Conservation (phyloP, 2,113 vertebrate genomes). For the Petaurus breviceps region DNA sequence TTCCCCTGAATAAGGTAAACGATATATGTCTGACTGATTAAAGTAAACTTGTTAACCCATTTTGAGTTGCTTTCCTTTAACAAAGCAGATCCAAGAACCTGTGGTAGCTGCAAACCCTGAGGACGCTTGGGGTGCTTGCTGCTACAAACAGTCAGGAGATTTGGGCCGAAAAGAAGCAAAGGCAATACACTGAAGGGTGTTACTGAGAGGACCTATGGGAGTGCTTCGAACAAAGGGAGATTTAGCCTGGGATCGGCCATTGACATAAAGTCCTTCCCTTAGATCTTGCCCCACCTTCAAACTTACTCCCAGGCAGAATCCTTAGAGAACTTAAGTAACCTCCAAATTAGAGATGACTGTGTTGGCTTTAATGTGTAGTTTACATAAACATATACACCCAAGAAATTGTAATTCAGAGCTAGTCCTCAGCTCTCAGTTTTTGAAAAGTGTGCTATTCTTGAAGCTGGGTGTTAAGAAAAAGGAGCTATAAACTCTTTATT, state of each 20-base stretch:
- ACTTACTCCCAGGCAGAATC: background rate
- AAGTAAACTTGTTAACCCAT: no score
- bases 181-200: background rate
- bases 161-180: background rate
- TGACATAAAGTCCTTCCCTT: background rate
- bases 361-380: background rate
- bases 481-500: background rate
- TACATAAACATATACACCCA: background rate
- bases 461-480: background rate
- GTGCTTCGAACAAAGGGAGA: background rate
- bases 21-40: no score
- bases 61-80: no score
- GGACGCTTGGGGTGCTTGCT: no score
- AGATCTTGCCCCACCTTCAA: background rate
- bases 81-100: no score
- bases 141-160: background rate
- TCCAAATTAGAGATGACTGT: background rate
- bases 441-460: conserved; percentile 26
- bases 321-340: background rate
- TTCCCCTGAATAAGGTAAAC: no score
- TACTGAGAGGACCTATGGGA: background rate
- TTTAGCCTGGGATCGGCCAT: background rate
- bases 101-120: no score
- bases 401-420: background rate
- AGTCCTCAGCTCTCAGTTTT: conserved; percentile 5